Base-by-base conservation (phyloP, 2,888 invertebrate genomes). In the Hartigia nigra region DNA sequence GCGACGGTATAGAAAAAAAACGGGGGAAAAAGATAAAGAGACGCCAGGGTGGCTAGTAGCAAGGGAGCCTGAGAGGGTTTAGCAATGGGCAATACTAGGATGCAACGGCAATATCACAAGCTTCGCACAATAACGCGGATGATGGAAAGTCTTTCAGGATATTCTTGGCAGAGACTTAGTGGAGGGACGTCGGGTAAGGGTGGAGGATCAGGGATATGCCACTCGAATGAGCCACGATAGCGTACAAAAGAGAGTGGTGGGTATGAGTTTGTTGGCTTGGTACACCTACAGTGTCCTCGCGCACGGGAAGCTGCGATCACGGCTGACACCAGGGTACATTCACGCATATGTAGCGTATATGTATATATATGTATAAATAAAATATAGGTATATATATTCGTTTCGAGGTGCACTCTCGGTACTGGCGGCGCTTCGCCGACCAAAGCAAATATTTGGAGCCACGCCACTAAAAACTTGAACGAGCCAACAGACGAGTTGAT, bases 401-500 rank as follows among this genome's bases (percentile, higher is more conserved):
- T 86, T 86, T 81, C 78, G 69, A 74, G 79, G 78, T 77, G 31
- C 79, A 77, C 77, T 76, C 69, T 79, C 23, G 76, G 70, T 55
- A 75, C 23, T 1, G 39, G 74, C 84, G 81, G 82, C 81, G 80
- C 84, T 81, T 81, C 85, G 85, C 83, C 87, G 88, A 85, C 86
- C 87, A 86, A 87, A 89, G 89, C 89, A 90, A 91, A 91, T 91
- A 91, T 91, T 91, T 91, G 91, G 91, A 91, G 88, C 87, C 86
- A 86, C 87, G 91, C 91, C 91, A 91, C 90, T 91, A 90, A 91
- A 91, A 91, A 91, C 89, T 91, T 88, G 87, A 88, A 86, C 89
- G 86, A 90, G 90, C 90, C 88, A 90, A 88, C 89, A 84, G 88
- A 87, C 88, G 85, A 89, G 88, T 90, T 90, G 91, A 91, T 91